These are phyloP conservation scores for Numenius arquata DNA, from an alignment of 2,113 vertebrate genomes.

Conservation along the genomic window DNA sequence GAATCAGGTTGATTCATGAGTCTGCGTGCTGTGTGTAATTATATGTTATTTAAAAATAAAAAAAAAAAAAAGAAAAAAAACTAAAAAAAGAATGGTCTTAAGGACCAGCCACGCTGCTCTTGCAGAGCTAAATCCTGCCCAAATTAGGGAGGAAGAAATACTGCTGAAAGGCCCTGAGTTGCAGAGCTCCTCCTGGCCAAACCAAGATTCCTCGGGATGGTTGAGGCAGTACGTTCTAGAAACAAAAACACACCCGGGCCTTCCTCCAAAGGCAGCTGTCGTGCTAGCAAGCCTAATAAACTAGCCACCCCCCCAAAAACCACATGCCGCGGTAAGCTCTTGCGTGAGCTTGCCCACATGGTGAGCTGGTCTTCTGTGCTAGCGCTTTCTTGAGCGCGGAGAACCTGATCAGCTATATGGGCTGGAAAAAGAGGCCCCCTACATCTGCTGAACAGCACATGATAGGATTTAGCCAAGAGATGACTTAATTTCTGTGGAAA, in stretches of 20 bases:
- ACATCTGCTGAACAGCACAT: constrained; percentile 47
- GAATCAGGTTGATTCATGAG: constrained; percentile 37
- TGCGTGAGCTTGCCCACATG: not conserved
- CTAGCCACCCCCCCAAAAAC: not conserved
- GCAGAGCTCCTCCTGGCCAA: constrained; percentile 1
- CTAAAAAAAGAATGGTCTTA: not conserved
- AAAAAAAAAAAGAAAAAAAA: no score
- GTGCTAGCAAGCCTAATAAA: not conserved
- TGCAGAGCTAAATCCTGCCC: constrained; percentile 11
- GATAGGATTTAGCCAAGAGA: constrained; percentile 15
- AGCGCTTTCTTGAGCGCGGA: not conserved
- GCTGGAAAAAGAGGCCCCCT: not conserved
- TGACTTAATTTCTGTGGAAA: constrained; percentile 26
- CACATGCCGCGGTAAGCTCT: not conserved
- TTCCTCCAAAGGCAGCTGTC: constrained; percentile 13
- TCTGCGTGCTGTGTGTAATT: not conserved
- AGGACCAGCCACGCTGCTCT: not conserved
- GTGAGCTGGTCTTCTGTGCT: not conserved
- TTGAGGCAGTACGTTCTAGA: constrained; percentile 14
- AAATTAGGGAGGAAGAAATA: not conserved
- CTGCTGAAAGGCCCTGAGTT: not conserved
- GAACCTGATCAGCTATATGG: not conserved
- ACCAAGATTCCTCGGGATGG: constrained; percentile 8
- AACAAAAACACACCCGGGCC: not conserved
- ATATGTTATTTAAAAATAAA: not conserved